Conservation (phyloP, 2,797 vertebrate species). For the Diceros bicornis region DNA sequence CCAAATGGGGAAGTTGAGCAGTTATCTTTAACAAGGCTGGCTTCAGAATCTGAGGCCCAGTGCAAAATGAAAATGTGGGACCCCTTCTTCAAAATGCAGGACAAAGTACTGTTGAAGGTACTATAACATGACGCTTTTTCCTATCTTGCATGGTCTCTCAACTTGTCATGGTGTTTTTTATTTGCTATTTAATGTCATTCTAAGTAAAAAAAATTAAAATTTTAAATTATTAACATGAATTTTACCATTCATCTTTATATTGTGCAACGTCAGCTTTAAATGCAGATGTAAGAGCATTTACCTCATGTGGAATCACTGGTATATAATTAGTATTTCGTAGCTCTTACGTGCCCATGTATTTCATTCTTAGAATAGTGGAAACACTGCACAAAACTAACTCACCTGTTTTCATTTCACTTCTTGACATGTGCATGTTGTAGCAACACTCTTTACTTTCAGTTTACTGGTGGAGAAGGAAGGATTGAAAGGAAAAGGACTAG, state of each 20-base stretch:
- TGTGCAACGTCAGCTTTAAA: not conserved
- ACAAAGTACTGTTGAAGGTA: not conserved
- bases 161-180: not conserved
- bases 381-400: not conserved
- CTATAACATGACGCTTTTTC: not conserved
- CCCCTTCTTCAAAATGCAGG: not conserved
- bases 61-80: not conserved
- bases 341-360: not conserved
- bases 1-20: not conserved
- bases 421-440: not conserved
- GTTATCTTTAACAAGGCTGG: not conserved
- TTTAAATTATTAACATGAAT: constrained; percentile 2
- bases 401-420: not conserved
- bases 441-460: not conserved
- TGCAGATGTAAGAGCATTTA: not conserved
- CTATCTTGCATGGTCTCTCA: not conserved
- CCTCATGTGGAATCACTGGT: not conserved
- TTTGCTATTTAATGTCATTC: not conserved
- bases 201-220: constrained; percentile 29
- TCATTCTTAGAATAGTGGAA: not conserved
- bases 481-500: not conserved
- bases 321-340: not conserved
- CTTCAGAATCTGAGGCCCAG: constrained; percentile 17
- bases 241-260: constrained; percentile 31
- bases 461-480: not conserved